phyloP scores from a whole-genome alignment of 2,888 invertebrate genomes.

The Oscheius sp. region DNA sequence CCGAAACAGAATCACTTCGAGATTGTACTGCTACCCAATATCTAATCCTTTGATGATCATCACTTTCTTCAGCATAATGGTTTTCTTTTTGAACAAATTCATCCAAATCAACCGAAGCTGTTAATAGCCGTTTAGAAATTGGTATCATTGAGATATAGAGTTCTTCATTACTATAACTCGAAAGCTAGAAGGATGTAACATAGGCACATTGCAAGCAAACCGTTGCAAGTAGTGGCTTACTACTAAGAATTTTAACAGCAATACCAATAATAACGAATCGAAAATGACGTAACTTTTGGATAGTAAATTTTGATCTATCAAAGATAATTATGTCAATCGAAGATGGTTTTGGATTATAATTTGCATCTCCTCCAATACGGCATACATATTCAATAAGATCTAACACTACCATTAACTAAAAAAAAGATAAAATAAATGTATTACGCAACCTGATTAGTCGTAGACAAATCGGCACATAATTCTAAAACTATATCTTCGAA shows the following conservation, averaged over 20 bases:
- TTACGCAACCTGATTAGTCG: conserved; percentile 52
- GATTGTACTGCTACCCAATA: conserved; percentile 58
- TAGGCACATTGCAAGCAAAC: conserved; percentile 61
- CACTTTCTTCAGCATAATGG: conserved; percentile 26
- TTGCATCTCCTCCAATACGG: conserved; percentile 56
- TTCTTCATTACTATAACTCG: conserved; percentile 50
- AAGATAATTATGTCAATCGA: conserved; percentile 19
- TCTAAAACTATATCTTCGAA: conserved; percentile 64
- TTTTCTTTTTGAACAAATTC: conserved; percentile 55
- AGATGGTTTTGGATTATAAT: neutral
- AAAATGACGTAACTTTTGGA: conserved; percentile 84
- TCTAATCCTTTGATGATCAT: conserved; percentile 43
- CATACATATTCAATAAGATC: conserved; percentile 58
- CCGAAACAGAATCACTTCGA: conserved; percentile 56
- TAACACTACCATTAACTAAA: conserved; percentile 51
- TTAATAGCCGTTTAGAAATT: conserved; percentile 54
- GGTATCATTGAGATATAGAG: conserved; percentile 49
- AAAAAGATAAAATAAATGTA: neutral
- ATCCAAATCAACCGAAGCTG: conserved; percentile 53
- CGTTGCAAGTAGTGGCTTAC: conserved; percentile 79
- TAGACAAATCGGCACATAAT: conserved; percentile 47
- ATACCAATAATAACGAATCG: conserved; percentile 84
- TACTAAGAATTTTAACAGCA: conserved; percentile 79
- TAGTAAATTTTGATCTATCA: conserved; percentile 76
- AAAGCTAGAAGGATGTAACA: conserved; percentile 36